These are phyloP conservation scores for Lanistes nyassanus DNA, from an alignment of 1,140 invertebrate genomes.

Conservation along the genomic window DNA sequence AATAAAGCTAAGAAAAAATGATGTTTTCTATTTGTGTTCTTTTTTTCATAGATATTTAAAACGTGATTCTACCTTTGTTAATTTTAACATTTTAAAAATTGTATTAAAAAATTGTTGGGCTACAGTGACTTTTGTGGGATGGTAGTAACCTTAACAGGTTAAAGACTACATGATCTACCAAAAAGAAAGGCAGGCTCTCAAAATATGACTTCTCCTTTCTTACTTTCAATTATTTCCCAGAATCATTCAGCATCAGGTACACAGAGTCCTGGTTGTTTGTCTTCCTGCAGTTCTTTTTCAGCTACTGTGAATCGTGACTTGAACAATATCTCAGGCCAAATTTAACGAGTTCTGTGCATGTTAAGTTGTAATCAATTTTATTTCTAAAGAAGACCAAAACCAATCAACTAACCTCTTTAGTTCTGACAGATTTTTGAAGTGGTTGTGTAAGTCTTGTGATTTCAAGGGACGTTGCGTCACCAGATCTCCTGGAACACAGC, in stretches of 20 bases:
- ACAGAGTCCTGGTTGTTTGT: neutral
- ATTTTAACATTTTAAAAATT: neutral
- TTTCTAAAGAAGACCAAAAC: too few relatives aligned
- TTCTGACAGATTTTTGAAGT: conserved; percentile 34
- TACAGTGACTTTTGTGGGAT: neutral
- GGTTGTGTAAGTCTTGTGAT: conserved; percentile 19
- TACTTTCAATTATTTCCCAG: too few relatives aligned
- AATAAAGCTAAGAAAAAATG: conserved; percentile 27
- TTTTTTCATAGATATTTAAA: neutral
- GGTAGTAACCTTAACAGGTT: too few relatives aligned
- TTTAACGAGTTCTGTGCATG: too few relatives aligned
- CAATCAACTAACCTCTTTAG: conserved; percentile 28
- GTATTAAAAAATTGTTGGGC: neutral
- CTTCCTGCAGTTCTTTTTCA: neutral
- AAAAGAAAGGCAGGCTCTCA: too few relatives aligned
- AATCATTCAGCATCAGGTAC: neutral
- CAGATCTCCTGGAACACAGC: conserved; percentile 33
- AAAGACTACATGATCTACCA: too few relatives aligned
- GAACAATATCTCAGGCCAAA: too few relatives aligned
- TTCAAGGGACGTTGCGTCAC: conserved; percentile 19
- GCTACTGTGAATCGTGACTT: neutral
- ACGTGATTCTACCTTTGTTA: neutral
- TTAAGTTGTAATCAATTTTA: too few relatives aligned
- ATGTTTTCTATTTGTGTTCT: conserved; percentile 8
- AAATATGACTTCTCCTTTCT: too few relatives aligned